Evolutionary conservation across 2,113 vertebrate species (phyloP).

Genomic region (Cepphus grylle): DNA sequence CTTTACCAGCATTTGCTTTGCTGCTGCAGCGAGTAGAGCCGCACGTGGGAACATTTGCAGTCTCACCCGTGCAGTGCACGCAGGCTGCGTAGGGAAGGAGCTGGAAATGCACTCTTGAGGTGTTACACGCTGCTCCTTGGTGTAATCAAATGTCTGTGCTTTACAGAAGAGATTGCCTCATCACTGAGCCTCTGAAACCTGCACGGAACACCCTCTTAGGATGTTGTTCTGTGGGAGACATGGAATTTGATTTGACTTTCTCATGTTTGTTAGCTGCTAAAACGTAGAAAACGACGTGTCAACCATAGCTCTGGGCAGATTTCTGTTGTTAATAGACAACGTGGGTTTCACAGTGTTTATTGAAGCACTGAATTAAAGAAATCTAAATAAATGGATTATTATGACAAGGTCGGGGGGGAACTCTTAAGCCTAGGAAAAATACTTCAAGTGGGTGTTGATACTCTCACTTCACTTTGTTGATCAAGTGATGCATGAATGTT

Average conservation of each 20-base stretch:
- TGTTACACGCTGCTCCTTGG: background rate
- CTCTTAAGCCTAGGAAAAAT: background rate
- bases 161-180: background rate
- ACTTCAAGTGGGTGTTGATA: background rate
- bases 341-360: background rate
- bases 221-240: background rate
- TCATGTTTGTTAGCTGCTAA: background rate
- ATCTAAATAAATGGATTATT: background rate
- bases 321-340: background rate
- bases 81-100: background rate
- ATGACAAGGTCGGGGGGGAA: too few species aligned
- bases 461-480: background rate
- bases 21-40: background rate
- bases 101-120: background rate
- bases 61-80: background rate
- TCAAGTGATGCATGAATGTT: background rate
- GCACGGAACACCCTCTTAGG: background rate
- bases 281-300: background rate
- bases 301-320: background rate
- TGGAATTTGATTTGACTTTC: background rate
- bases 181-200: background rate
- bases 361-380: background rate
- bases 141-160: background rate
- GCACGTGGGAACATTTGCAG: fast-evolving
- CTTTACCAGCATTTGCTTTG: background rate